A percentile compares a stretch with the other conserved stretches of the same genome.
Evolutionary conservation across 2,888 invertebrate genomes (phyloP).

Genomic region (Adelphocoris suturalis): DNA sequence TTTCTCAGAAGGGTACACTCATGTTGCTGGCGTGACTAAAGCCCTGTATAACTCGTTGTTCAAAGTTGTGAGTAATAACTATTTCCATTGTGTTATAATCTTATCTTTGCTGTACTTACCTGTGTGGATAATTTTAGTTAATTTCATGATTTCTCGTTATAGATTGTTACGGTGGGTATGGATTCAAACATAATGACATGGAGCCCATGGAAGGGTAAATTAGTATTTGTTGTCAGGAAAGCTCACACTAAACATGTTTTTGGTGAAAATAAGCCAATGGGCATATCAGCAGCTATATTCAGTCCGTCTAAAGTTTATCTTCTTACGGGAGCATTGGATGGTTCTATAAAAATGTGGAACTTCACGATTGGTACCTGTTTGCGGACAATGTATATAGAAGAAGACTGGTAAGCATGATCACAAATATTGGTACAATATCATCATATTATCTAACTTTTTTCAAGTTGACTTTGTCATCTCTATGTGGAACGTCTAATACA

Average conservation of each 20-base stretch:
- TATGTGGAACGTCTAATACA: too few species aligned
- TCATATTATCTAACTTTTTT: too few species aligned
- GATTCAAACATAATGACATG: slow-evolving; percentile 91
- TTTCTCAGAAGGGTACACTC: slow-evolving; percentile 80
- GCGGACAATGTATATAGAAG: slow-evolving; percentile 82
- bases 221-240: slow-evolving; percentile 84
- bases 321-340: slow-evolving; percentile 83
- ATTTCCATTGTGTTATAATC: background rate
- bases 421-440: too few species aligned
- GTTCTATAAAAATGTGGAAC: slow-evolving; percentile 85
- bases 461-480: too few species aligned
- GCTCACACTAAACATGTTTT: slow-evolving; percentile 85
- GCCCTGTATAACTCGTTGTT: slow-evolving; percentile 85
- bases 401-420: slow-evolving; percentile 81
- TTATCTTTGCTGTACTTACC: background rate
- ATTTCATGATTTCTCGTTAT: background rate
- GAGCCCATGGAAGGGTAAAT: slow-evolving; percentile 86
- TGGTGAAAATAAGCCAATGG: slow-evolving; percentile 84
- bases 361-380: slow-evolving; percentile 89
- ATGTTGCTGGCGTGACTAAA: slow-evolving; percentile 73
- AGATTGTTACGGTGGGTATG: slow-evolving; percentile 87
- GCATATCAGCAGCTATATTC: slow-evolving; percentile 88
- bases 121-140: background rate
- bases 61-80: slow-evolving; percentile 79
- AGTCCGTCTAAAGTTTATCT: slow-evolving; percentile 87